These are phyloP conservation scores for Tachuris rubrigastra DNA, from an alignment of 2,113 vertebrate species.

Conservation along the genomic window DNA sequence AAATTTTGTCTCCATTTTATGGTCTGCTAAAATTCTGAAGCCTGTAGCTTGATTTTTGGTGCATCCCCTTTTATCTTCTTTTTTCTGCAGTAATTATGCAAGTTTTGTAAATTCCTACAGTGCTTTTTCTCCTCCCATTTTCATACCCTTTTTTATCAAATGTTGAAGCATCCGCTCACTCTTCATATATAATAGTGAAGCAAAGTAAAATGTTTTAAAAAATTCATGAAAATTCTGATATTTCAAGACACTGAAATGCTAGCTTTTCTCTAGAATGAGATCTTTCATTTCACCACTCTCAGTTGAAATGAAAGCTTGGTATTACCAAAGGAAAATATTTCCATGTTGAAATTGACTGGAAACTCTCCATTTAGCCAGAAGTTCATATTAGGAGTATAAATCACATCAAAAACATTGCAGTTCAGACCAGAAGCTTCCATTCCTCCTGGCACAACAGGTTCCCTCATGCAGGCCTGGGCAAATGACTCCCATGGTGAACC, in stretches of 20 bases:
- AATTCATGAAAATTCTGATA: background rate
- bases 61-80: background rate
- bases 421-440: background rate
- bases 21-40: background rate
- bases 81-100: constrained; percentile 19
- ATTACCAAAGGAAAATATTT: background rate
- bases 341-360: background rate
- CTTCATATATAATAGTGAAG: background rate
- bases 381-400: background rate
- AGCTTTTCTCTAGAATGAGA: background rate
- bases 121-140: background rate
- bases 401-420: background rate
- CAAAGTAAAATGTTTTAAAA: background rate
- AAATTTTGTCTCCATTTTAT: constrained; percentile 46
- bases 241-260: background rate
- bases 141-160: background rate
- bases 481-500: background rate
- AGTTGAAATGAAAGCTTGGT: background rate
- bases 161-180: background rate
- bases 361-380: background rate
- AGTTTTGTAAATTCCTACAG: background rate
- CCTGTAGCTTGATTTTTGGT: background rate
- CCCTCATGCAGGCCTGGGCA: background rate
- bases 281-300: background rate
- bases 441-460: background rate